These are phyloP conservation scores for Agrotis clavis DNA, from an alignment of 2,888 invertebrate species.

Conservation along the genomic window DNA sequence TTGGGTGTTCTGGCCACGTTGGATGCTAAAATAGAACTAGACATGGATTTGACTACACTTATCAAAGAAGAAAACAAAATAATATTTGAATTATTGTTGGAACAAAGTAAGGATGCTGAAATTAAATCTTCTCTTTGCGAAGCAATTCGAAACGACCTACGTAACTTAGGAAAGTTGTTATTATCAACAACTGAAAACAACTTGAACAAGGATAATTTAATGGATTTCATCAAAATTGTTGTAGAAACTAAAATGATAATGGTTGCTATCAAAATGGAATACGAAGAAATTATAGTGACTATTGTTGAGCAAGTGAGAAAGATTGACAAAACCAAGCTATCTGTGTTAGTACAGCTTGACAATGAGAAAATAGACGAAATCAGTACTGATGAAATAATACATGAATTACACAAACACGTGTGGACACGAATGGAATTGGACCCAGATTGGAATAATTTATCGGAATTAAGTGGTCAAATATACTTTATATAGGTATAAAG, in stretches of 20 bases:
- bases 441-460: slow-evolving; percentile 4
- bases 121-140: slow-evolving; percentile 26
- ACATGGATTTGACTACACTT: background rate
- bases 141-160: slow-evolving; percentile 6
- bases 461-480: background rate
- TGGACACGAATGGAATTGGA: slow-evolving; percentile 1
- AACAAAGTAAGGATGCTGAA: slow-evolving; percentile 2
- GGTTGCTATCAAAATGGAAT: slow-evolving; percentile 34
- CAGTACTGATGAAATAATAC: slow-evolving; percentile 1
- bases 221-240: slow-evolving; percentile 21
- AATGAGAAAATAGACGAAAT: background rate
- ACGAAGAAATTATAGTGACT: slow-evolving; percentile 12
- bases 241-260: slow-evolving; percentile 19
- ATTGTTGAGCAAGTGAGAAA: background rate
- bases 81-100: slow-evolving; percentile 1
- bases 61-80: background rate
- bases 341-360: background rate
- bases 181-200: background rate
- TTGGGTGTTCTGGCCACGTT: slow-evolving; percentile 10
- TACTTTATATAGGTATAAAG: background rate
- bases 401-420: slow-evolving; percentile 10
- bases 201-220: background rate
- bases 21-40: slow-evolving; percentile 14
- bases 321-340: slow-evolving; percentile 9
- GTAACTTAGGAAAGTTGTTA: slow-evolving; percentile 9